These are phyloP conservation scores for Trichogramma pretiosum DNA, from an alignment of 1,140 invertebrate species.

Conservation along the genomic window DNA sequence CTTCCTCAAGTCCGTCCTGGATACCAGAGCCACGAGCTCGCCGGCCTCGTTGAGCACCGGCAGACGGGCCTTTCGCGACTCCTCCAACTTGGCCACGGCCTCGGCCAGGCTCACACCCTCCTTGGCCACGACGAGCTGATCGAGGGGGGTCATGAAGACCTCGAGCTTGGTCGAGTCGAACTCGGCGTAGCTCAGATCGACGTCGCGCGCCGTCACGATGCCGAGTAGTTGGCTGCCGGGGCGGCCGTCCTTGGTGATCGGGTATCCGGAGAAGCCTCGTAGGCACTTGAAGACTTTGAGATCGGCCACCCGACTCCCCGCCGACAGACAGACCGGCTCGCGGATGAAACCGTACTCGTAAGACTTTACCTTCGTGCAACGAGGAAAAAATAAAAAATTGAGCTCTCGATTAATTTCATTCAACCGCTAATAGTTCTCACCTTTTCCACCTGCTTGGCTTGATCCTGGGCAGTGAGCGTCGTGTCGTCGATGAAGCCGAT, in stretches of 20 bases:
- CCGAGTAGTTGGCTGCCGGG: too few species aligned
- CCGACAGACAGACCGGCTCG: too few species aligned
- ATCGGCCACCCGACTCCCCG: too few species aligned
- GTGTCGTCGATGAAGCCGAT: slow-evolving; percentile 99
- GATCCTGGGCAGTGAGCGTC: slow-evolving; percentile 86
- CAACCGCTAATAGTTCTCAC: slow-evolving; percentile 22
- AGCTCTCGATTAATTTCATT: too few species aligned
- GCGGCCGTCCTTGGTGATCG: too few species aligned
- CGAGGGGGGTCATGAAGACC: slow-evolving; percentile 82
- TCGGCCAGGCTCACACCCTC: slow-evolving; percentile 82
- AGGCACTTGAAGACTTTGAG: too few species aligned
- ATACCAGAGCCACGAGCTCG: slow-evolving; percentile 89
- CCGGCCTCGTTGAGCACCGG: slow-evolving; percentile 88
- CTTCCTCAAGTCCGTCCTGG: slow-evolving; percentile 96
- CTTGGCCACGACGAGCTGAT: slow-evolving; percentile 81
- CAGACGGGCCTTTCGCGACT: slow-evolving; percentile 92
- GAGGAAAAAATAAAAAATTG: too few species aligned
- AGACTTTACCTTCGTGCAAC: too few species aligned
- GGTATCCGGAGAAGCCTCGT: too few species aligned
- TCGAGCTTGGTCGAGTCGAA: slow-evolving; percentile 50
- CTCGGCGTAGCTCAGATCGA: slow-evolving; percentile 78
- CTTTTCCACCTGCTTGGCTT: slow-evolving; percentile 93
- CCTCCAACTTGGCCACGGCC: slow-evolving; percentile 90
- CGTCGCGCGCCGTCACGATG: slow-evolving; percentile 95
- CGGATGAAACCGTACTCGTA: background rate